phyloP scores from a whole-genome alignment of 2,888 invertebrate genomes.

The Yponomeuta malinellus region DNA sequence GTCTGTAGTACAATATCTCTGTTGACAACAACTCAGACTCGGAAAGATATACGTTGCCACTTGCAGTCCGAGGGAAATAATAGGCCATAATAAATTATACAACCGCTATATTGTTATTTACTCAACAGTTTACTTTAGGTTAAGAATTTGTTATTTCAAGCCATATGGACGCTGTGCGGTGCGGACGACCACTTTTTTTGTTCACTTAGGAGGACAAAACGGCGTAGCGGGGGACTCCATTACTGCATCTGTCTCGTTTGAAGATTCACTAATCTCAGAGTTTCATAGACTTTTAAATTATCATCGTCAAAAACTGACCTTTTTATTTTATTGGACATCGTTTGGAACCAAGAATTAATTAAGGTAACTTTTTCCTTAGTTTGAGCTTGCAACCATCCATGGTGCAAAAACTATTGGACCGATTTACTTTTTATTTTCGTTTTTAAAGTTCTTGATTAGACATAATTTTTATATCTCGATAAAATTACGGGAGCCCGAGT shows the following conservation, averaged over 20 bases:
- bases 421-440: too few species aligned
- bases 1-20: neutral
- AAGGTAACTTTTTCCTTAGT: too few species aligned
- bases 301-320: too few species aligned
- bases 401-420: too few species aligned
- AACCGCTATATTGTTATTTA: constrained; percentile 1
- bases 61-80: neutral
- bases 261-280: too few species aligned
- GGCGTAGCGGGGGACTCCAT: neutral
- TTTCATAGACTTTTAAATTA: too few species aligned
- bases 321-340: too few species aligned
- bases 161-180: constrained; percentile 68
- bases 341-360: too few species aligned
- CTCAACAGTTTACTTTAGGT: constrained; percentile 59
- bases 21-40: neutral
- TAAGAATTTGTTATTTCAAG: constrained; percentile 71
- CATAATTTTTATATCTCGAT: too few species aligned
- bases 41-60: neutral
- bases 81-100: neutral
- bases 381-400: too few species aligned
- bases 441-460: too few species aligned
- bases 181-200: constrained; percentile 41
- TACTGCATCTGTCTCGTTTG: neutral
- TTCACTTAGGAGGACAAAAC: neutral
- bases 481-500: too few species aligned